phyloP scores from a whole-genome alignment of 2,888 invertebrate species.

The Cephonodes hylas region DNA sequence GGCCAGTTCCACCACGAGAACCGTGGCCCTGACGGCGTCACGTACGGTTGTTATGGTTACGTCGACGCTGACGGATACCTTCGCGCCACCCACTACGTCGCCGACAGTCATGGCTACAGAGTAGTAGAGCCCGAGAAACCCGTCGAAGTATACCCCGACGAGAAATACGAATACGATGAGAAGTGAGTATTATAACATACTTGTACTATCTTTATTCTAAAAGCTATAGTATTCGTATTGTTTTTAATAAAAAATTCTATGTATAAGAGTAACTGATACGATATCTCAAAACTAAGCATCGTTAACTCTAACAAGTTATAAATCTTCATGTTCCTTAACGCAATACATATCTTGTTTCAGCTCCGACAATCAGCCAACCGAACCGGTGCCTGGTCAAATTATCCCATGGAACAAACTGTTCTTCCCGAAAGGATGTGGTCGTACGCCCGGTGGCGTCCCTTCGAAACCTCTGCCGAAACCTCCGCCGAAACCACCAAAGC shows the following conservation, averaged over 20 bases:
- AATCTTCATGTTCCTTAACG: background rate
- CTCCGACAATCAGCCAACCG: constrained; percentile 40
- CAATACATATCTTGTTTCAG: constrained; percentile 28
- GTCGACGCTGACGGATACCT: constrained; percentile 85
- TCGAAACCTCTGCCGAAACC: constrained; percentile 55
- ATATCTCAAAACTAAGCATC: too few species aligned
- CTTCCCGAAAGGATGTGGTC: constrained; percentile 88
- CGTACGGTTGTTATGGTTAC: constrained; percentile 90
- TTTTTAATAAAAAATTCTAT: too few species aligned
- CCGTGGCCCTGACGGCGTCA: constrained; percentile 87
- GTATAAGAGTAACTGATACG: too few species aligned
- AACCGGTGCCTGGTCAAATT: constrained; percentile 68
- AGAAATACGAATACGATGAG: constrained; percentile 67
- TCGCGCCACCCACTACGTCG: constrained; percentile 87
- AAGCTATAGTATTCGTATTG: too few species aligned
- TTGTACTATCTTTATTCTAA: background rate
- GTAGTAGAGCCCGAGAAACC: constrained; percentile 85
- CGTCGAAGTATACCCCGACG: constrained; percentile 84
- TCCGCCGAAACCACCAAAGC: constrained; percentile 45
- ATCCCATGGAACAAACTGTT: constrained; percentile 85
- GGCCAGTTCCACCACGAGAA: constrained; percentile 91
- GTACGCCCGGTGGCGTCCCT: constrained; percentile 72
- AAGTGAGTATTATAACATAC: constrained; percentile 48
- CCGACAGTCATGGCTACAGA: constrained; percentile 89
- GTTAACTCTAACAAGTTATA: too few species aligned